These are phyloP conservation scores for Ochropleura plecta DNA, from an alignment of 2,888 invertebrate species.

Conservation along the genomic window DNA sequence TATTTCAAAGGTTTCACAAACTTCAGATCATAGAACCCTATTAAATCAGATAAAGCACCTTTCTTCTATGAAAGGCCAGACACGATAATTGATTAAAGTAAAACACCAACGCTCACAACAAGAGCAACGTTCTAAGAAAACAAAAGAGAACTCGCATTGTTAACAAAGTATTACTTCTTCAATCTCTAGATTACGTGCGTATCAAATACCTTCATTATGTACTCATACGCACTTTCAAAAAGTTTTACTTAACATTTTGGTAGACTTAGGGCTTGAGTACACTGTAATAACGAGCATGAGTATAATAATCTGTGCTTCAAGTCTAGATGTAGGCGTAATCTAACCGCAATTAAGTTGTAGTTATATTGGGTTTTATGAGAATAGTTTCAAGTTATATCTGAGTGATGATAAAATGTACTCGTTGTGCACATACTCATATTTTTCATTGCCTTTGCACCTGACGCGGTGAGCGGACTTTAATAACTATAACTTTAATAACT, in stretches of 20 bases:
- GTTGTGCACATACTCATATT: not conserved
- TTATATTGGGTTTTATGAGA: not conserved
- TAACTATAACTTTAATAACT: constrained; percentile 8
- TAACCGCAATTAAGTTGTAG: not conserved
- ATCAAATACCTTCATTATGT: constrained; percentile 50
- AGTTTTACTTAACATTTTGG: constrained; percentile 36
- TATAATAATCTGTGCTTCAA: not conserved
- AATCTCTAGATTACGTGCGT: constrained; percentile 42
- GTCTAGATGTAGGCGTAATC: constrained; percentile 17
- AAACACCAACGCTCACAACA: constrained; percentile 20
- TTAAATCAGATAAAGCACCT: not conserved
- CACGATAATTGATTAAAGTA: constrained; percentile 27
- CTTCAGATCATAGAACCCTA: not conserved
- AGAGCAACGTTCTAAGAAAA: constrained; percentile 25
- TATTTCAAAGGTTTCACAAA: not conserved
- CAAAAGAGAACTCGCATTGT: constrained; percentile 40
- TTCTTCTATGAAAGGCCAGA: not conserved
- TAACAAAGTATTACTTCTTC: constrained; percentile 51
- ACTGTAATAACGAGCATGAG: constrained; percentile 25
- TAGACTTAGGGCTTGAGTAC: constrained; percentile 19
- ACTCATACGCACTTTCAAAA: constrained; percentile 31
- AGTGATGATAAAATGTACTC: not conserved
- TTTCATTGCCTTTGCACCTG: constrained; percentile 13
- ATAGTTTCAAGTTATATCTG: not conserved
- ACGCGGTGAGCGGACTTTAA: not conserved